A percentile compares a stretch with the other conserved stretches of the same genome.
Conservation (phyloP, 2,888 invertebrate genomes). For the Nasonovia ribisnigri region DNA sequence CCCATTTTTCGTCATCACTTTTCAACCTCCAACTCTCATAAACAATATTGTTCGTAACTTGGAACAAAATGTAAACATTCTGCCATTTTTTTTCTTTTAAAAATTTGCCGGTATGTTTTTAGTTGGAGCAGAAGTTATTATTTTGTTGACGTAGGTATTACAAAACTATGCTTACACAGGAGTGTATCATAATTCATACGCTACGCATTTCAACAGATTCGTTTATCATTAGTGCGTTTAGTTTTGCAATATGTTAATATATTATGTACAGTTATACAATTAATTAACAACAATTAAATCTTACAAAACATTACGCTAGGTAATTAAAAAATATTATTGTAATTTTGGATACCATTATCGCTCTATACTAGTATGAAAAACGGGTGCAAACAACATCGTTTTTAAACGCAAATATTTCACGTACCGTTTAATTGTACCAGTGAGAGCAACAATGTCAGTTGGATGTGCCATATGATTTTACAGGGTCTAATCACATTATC, state of each 20-base stretch:
- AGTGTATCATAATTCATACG: background rate
- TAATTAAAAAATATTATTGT: background rate
- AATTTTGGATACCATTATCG: background rate
- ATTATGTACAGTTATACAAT: background rate
- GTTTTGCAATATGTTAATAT: background rate
- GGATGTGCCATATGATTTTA: background rate
- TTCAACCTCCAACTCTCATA: constrained; percentile 44
- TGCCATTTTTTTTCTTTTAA: background rate
- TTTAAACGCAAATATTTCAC: background rate
- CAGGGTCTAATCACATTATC: background rate
- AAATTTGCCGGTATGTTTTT: background rate
- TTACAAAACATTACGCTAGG: background rate
- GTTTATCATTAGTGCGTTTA: background rate
- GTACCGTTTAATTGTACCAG: background rate
- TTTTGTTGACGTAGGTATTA: background rate
- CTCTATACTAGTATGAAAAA: background rate
- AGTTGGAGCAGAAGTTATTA: background rate
- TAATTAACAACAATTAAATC: background rate
- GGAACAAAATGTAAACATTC: background rate
- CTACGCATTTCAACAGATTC: background rate
- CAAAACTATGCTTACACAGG: background rate
- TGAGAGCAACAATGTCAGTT: background rate
- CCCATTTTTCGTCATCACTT: constrained; percentile 52
- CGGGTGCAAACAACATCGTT: background rate
- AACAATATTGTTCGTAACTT: constrained; percentile 31